phyloP scores from a whole-genome alignment of 2,888 invertebrate species.

The Baronia brevicornis region DNA sequence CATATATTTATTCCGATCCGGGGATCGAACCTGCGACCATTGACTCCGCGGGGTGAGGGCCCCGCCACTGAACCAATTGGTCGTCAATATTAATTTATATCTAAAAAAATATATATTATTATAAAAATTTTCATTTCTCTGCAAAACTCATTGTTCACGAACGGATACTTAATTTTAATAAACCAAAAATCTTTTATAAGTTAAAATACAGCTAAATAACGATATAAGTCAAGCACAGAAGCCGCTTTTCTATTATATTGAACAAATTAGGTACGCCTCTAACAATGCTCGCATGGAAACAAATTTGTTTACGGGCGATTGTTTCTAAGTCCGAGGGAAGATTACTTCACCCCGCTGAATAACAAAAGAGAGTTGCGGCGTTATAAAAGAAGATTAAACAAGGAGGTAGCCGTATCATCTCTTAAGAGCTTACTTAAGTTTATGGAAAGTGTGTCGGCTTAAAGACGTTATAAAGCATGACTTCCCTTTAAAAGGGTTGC shows the following conservation, averaged over 20 bases:
- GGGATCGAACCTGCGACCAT: no score
- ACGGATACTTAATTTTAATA: not conserved
- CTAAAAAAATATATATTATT: no score
- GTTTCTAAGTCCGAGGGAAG: slow-evolving; percentile 52
- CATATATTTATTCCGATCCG: no score
- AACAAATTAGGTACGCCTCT: slow-evolving; percentile 44
- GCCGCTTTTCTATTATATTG: slow-evolving; percentile 34
- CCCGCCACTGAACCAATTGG: no score
- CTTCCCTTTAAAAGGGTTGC: slow-evolving; percentile 69
- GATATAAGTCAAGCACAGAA: slow-evolving; percentile 25
- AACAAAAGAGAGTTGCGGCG: slow-evolving; percentile 63
- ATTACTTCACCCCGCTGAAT: slow-evolving; percentile 56
- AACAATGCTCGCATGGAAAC: slow-evolving; percentile 40
- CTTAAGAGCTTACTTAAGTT: slow-evolving; percentile 68
- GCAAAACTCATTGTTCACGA: no score
- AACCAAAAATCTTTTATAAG: slow-evolving; percentile 7
- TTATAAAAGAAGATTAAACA: slow-evolving; percentile 64
- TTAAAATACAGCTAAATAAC: slow-evolving; percentile 8
- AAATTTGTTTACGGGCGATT: slow-evolving; percentile 54
- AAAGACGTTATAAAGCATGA: slow-evolving; percentile 64
- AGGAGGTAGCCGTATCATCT: slow-evolving; percentile 66
- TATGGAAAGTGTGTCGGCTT: slow-evolving; percentile 64
- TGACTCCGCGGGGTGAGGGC: no score
- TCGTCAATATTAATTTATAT: no score
- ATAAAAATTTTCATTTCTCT: no score